Evolutionary conservation across 2,797 vertebrate species (phyloP).

Genomic region (Danio aesculapii): DNA sequence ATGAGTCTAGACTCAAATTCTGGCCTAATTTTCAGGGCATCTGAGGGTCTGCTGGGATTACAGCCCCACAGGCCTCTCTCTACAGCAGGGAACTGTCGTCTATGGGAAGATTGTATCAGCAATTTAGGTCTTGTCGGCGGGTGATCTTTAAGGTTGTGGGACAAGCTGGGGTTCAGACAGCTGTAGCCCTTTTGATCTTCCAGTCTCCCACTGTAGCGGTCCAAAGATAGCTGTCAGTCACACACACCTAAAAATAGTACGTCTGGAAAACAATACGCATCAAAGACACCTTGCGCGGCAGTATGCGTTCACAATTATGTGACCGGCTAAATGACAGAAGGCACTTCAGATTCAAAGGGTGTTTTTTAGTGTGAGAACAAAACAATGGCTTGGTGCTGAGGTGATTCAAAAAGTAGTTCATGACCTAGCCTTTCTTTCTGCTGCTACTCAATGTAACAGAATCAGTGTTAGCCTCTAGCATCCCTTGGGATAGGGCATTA

Average conservation of each 20-base stretch:
- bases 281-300: conserved; percentile 49
- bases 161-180: conserved; percentile 60
- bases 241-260: conserved; percentile 55
- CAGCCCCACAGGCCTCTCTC: conserved; percentile 42
- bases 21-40: conserved; percentile 53
- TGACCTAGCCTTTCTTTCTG: conserved; percentile 57
- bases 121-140: conserved; percentile 62
- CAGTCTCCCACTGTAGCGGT: conserved; percentile 55
- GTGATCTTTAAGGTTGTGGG: conserved; percentile 60
- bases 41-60: conserved; percentile 48
- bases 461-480: conserved; percentile 88
- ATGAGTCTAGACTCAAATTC: conserved; percentile 57
- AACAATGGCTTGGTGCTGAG: conserved; percentile 55
- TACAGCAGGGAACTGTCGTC: conserved; percentile 59
- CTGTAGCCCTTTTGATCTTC: conserved; percentile 64
- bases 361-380: conserved; percentile 41
- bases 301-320: conserved; percentile 37
- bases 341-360: conserved; percentile 41
- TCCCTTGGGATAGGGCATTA: conserved; percentile 91
- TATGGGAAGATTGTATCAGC: conserved; percentile 62
- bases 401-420: conserved; percentile 63
- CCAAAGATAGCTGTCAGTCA: conserved; percentile 64
- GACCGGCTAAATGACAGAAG: conserved; percentile 46
- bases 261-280: conserved; percentile 43
- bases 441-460: conserved; percentile 88